Base-by-base conservation (phyloP, 1,140 invertebrate species). In the Anastrepha ludens region DNA sequence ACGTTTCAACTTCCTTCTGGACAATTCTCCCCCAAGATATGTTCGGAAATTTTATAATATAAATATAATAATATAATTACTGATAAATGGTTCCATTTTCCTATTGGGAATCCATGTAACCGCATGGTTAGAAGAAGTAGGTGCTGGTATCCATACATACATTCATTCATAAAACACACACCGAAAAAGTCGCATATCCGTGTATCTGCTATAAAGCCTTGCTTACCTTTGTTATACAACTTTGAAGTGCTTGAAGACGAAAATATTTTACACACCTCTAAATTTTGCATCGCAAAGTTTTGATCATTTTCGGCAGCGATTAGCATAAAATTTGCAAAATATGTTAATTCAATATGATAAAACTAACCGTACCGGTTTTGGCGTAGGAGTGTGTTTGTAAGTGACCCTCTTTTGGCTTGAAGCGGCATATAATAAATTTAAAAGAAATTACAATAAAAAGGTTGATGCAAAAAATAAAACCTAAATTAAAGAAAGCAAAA, bases 251-350 rank as follows among this genome's bases (percentile, higher is more conserved):
- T n/a, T 15, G 70, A 13, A 5, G 41, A n/a, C 41, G 70, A 47
- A 74, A 15, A 74, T 29, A 47, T 74, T 74, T 81, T 58, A 81
- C 44, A 81, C 74, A 81, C 74, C 74, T 81, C 20, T 17, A 81
- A 81, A 81, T n/a, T 81, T 17, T 1, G 2, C 3, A 20, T 29
- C 13, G 11, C 41, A 20, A 2, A 20, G 41, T 44, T 50, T n/a
- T 29, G 8, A 15, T n/a, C 4, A 15, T 13, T 62, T 55, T 55
- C 60, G 2, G 47, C n/a, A 17, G 7, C 13, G 17, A 81, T 81
- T 50, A 55, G 47, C 74, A 55, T 81, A 81, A 81, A 81, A 58
- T 81, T 81, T 58, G 74, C 74, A 58, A 81, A n/a, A 50, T 81
- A 81, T 81, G 47, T 81, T 81, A 81, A 81, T 50, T 81, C 17